phyloP scores from a whole-genome alignment of 2,113 vertebrate genomes.

The Seriola aureovittata region DNA sequence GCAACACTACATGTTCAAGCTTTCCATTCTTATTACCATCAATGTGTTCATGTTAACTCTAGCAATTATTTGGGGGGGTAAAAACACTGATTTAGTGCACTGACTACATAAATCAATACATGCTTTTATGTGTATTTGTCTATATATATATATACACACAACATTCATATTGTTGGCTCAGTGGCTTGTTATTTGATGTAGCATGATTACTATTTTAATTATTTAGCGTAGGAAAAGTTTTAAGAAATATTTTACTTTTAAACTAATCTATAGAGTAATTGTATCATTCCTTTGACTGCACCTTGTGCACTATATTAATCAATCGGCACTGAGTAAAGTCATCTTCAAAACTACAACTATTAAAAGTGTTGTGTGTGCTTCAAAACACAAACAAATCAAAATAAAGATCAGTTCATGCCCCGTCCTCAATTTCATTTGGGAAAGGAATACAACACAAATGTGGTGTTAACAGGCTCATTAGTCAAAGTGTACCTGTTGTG shows the following conservation, averaged over 20 bases:
- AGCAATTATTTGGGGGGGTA: neutral
- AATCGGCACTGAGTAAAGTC: neutral
- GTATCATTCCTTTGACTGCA: neutral
- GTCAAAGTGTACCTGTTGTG: neutral
- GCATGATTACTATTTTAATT: neutral
- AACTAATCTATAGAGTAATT: neutral
- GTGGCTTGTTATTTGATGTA: no score
- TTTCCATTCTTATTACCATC: slow-evolving; percentile 21
- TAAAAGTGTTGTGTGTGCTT: neutral
- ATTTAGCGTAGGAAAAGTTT: neutral
- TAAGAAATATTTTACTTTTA: neutral
- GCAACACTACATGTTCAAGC: neutral
- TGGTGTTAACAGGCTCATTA: neutral
- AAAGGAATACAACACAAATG: neutral
- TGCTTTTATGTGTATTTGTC: neutral
- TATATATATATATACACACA: no score
- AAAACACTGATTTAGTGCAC: neutral
- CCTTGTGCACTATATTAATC: neutral
- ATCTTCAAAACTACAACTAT: neutral
- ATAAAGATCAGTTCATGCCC: neutral
- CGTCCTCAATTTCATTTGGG: neutral
- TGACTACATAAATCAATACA: neutral
- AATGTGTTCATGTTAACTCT: neutral
- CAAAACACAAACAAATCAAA: neutral
- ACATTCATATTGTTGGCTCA: no score